Evolutionary conservation across 2,888 invertebrate genomes (phyloP), one percentile per base, ranked within the genome.

Genomic region (Synergus umbraculus): DNA sequence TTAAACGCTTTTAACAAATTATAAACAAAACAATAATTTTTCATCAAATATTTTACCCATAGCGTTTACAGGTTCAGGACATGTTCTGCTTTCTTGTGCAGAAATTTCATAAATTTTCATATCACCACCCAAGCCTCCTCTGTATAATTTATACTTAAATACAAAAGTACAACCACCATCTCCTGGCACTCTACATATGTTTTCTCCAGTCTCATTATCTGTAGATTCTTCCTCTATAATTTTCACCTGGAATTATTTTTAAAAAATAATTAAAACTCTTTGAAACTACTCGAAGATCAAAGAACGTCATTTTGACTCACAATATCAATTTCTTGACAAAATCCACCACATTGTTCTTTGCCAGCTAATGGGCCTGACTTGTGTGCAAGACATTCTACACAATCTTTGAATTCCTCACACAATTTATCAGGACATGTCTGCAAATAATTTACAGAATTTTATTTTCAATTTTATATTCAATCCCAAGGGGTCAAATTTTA

Each of bases 321-420:
- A 9, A 90, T 83, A 49, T 90, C 85, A 12, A 92, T 89, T 54
- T 86, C 83, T 82, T 89, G 86, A 44, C 89, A 90, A 15, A 73
- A n/a, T 3, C 78, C 78, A 66, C 88, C 78, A 66, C 88, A 90
- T 2, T 81, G 76, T 15, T 79, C 84, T 15, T 83, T 79, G 22
- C 78, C 41, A 15, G 77, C 85, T 1, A 86, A 89, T 29, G 87
- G 86, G 41, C 93, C 93, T 5, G 90, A 87, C 37, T 91, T 87
- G 82, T 94, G 94, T 4, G 93, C 93, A 81, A 93, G 91, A 87
- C 97, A 97, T 88, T 95, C 94, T 0, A 96, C 96, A 88, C 96
- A 97, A 46, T 94, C 93, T 86, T 94, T 94, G 79, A 96, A 93
- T 83, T 95, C 94, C 77, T 94, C 93, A 90, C 97, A 97, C 84